phyloP scores from a whole-genome alignment of 2,797 vertebrate genomes.

The Hippoglossus hippoglossus region DNA sequence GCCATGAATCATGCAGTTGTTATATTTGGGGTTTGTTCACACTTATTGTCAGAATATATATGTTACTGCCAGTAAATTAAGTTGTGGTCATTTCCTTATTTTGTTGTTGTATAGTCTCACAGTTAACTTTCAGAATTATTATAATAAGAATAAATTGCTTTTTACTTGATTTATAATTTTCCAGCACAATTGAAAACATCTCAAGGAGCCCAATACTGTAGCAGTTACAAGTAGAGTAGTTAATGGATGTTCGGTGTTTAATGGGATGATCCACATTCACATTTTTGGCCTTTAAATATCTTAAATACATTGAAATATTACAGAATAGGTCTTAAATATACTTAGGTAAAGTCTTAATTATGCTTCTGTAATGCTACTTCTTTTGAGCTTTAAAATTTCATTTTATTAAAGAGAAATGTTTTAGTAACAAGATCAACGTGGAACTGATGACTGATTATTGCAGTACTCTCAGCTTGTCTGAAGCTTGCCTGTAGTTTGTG shows the following conservation, averaged over 20 bases:
- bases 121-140: not conserved
- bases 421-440: too few species aligned
- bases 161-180: conserved; percentile 40
- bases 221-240: conserved; percentile 67
- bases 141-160: not conserved
- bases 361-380: too few species aligned
- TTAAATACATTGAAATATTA: too few species aligned
- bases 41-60: too few species aligned
- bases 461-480: too few species aligned
- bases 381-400: too few species aligned
- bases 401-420: too few species aligned
- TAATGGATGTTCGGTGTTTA: conserved; percentile 67
- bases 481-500: too few species aligned
- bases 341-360: too few species aligned
- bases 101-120: not conserved
- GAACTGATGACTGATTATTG: too few species aligned
- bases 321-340: too few species aligned
- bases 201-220: conserved; percentile 47
- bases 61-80: not conserved
- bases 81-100: not conserved
- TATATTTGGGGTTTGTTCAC: not conserved
- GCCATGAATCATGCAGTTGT: not conserved
- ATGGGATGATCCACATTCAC: conserved; percentile 45
- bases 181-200: conserved; percentile 54
- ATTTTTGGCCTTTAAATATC: too few species aligned